phyloP scores from a whole-genome alignment of 1,140 invertebrate species.

The Tetramorium alpestre region DNA sequence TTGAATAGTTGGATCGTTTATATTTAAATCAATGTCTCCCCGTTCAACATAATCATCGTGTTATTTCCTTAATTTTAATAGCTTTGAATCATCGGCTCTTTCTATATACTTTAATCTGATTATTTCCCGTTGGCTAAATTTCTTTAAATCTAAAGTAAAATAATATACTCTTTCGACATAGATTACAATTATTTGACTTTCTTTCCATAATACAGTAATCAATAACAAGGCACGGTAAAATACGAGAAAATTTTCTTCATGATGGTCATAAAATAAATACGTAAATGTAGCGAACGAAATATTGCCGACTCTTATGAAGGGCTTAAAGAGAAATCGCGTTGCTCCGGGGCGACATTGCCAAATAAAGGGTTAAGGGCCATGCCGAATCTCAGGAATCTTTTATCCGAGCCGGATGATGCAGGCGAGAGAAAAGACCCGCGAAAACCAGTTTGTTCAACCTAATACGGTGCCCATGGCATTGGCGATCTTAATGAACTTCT shows the following conservation, averaged over 20 bases:
- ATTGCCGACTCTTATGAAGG: slow-evolving; percentile 26
- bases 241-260: not conserved
- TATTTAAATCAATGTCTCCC: slow-evolving; percentile 62
- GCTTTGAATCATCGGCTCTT: slow-evolving; percentile 15
- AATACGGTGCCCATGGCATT: slow-evolving; percentile 74
- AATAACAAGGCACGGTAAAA: not conserved
- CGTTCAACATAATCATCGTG: slow-evolving; percentile 16
- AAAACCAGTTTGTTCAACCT: slow-evolving; percentile 80
- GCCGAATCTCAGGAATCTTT: slow-evolving; percentile 72
- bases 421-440: slow-evolving; percentile 77
- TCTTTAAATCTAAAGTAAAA: not conserved
- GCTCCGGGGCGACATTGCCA: slow-evolving; percentile 59
- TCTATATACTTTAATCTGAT: slow-evolving; percentile 39
- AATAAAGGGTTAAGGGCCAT: slow-evolving; percentile 76
- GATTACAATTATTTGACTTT: not conserved
- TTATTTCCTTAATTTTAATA: not conserved
- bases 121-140: not conserved
- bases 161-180: not conserved
- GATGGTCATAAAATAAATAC: not conserved
- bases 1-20: slow-evolving; percentile 66
- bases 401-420: slow-evolving; percentile 71
- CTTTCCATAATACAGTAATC: not conserved
- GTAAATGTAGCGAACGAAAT: slow-evolving; percentile 16
- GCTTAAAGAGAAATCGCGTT: slow-evolving; percentile 52
- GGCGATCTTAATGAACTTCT: slow-evolving; percentile 79